Conservation (phyloP, 1,140 invertebrate genomes). For the Drosophila sp. region DNA sequence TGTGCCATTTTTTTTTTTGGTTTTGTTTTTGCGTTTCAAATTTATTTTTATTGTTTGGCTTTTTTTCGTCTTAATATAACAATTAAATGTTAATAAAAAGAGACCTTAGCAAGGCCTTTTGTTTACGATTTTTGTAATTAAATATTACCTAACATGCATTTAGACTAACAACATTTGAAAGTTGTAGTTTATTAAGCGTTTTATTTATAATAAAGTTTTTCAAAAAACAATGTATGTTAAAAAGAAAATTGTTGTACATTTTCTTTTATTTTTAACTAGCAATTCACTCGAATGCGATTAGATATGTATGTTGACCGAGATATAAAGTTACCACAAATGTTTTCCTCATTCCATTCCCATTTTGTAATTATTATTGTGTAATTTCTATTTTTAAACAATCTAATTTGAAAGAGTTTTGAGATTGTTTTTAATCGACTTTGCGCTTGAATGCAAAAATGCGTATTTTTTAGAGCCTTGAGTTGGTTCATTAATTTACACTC, state of each 20-base stretch:
- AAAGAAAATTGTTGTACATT: no score
- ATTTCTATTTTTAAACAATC: neutral
- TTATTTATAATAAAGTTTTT: neutral
- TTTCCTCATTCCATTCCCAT: neutral
- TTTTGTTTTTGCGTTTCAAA: neutral
- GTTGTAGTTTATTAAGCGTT: neutral
- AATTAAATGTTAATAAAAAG: conserved; percentile 14
- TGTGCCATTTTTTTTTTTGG: conserved; percentile 6
- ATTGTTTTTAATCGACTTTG: neutral
- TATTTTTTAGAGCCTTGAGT: conserved; percentile 1
- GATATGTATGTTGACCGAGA: neutral
- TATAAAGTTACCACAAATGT: neutral
- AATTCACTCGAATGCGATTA: neutral
- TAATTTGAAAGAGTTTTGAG: neutral
- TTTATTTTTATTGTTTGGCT: neutral
- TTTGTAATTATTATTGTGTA: neutral
- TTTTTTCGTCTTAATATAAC: neutral
- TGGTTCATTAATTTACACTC: conserved; percentile 6
- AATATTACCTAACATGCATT: neutral
- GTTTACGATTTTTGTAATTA: neutral
- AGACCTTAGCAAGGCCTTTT: conserved; percentile 4
- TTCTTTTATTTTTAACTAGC: no score
- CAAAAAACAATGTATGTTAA: no score
- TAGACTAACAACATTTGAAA: conserved; percentile 1
- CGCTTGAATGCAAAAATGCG: conserved; percentile 8